Percentiles rank a stretch among this genome's conserved stretches.
These are phyloP conservation scores for Orchestia grillus DNA, from an alignment of 1,140 invertebrate genomes.

Conservation along the genomic window DNA sequence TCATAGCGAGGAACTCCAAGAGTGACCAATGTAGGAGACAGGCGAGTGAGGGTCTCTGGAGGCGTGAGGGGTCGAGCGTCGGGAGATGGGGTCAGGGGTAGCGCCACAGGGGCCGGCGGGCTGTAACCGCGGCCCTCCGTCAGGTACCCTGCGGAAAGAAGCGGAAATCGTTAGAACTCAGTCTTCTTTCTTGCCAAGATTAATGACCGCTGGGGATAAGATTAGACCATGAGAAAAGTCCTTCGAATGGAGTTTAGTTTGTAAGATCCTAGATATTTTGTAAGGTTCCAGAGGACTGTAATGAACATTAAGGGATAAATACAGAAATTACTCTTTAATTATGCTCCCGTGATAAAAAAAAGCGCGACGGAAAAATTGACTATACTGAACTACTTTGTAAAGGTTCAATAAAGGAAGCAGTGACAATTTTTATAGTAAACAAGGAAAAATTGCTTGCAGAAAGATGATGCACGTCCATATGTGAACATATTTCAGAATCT, in stretches of 20 bases:
- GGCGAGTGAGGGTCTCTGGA: conserved; percentile 61
- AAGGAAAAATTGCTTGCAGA: too few species aligned
- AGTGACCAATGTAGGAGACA: conserved; percentile 63
- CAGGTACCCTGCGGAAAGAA: conserved; percentile 62
- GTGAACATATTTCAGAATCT: too few species aligned
- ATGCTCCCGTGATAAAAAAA: too few species aligned
- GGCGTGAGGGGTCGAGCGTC: conserved; percentile 66
- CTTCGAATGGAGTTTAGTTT: not conserved
- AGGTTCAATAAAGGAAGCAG: too few species aligned
- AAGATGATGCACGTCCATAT: too few species aligned
- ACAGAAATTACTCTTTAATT: too few species aligned
- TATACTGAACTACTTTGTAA: too few species aligned
- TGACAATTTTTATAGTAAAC: too few species aligned
- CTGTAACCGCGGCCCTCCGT: conserved; percentile 66
- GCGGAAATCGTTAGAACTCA: conserved; percentile 30
- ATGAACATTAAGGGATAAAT: too few species aligned
- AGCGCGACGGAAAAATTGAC: too few species aligned
- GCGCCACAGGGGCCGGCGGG: conserved; percentile 66
- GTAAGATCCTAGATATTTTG: not conserved
- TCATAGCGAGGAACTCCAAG: conserved; percentile 65
- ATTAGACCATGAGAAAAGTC: conserved; percentile 8
- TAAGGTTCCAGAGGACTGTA: not conserved
- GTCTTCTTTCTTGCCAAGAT: not conserved
- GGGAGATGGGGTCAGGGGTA: conserved; percentile 67
- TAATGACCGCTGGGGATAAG: conserved; percentile 6